Conservation (phyloP, 2,797 vertebrate genomes). For the Sebastes variabilis region DNA sequence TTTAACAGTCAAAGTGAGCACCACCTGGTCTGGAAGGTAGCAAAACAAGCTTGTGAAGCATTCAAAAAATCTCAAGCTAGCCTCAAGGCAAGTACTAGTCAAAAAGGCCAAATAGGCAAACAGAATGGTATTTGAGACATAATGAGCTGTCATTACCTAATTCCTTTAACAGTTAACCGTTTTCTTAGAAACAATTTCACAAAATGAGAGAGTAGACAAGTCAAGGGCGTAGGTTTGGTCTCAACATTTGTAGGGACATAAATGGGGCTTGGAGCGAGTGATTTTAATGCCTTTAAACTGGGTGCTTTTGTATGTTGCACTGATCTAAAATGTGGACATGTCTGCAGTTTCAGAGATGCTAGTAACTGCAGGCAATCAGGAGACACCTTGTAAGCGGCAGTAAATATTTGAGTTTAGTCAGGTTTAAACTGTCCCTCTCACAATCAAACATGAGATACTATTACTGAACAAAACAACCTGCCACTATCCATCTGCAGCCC, state of each 20-base stretch:
- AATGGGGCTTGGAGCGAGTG: too few relatives aligned
- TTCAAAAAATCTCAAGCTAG: constrained; percentile 37
- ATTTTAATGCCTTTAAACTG: too few relatives aligned
- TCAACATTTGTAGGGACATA: too few relatives aligned
- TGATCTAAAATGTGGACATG: too few relatives aligned
- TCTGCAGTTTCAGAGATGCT: too few relatives aligned
- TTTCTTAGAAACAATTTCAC: not conserved
- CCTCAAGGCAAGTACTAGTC: constrained; percentile 19
- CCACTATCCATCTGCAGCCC: not conserved
- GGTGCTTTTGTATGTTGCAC: too few relatives aligned
- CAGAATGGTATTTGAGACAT: not conserved
- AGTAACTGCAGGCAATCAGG: too few relatives aligned
- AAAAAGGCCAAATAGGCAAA: constrained; percentile 1
- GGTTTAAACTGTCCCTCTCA: too few relatives aligned
- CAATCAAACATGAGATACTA: not conserved
- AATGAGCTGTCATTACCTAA: not conserved
- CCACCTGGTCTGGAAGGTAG: constrained; percentile 16
- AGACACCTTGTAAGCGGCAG: too few relatives aligned
- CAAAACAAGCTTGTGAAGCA: constrained; percentile 30
- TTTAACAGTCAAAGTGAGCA: constrained; percentile 4
- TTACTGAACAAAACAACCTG: not conserved
- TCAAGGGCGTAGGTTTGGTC: too few relatives aligned
- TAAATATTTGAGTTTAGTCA: too few relatives aligned
- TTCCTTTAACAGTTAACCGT: not conserved
- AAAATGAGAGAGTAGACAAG: not conserved